These are phyloP conservation scores for Semotilus atromaculatus DNA, from an alignment of 2,797 vertebrate genomes.

Conservation along the genomic window DNA sequence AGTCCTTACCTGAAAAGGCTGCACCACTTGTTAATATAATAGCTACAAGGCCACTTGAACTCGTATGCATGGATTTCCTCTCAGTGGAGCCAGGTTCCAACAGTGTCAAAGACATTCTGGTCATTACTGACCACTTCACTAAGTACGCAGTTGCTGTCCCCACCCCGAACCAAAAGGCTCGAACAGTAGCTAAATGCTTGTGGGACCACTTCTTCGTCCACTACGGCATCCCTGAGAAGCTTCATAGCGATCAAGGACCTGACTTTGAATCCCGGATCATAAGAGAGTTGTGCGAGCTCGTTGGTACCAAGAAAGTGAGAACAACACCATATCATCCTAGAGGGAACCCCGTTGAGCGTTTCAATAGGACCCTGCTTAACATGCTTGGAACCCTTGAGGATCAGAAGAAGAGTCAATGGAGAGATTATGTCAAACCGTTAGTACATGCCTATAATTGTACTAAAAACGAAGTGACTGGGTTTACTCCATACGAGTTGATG, in stretches of 20 bases:
- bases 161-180: not conserved
- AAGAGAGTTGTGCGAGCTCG: not conserved
- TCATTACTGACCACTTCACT: not conserved
- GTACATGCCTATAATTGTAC: too few species aligned
- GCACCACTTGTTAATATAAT: not conserved
- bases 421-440: too few species aligned
- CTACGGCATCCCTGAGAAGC: not conserved
- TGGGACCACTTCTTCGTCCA: not conserved
- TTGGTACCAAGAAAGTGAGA: not conserved
- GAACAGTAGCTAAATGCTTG: not conserved
- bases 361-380: too few species aligned
- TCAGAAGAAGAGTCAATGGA: too few species aligned
- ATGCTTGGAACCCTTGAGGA: too few species aligned
- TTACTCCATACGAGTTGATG: too few species aligned
- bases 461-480: too few species aligned
- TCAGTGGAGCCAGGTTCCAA: not conserved
- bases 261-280: not conserved
- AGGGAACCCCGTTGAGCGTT: too few species aligned
- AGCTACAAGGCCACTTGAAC: not conserved
- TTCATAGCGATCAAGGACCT: not conserved
- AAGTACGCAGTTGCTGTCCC: not conserved
- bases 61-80: not conserved
- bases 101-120: not conserved
- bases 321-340: too few species aligned
- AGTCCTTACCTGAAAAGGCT: not conserved